phyloP scores from a whole-genome alignment of 2,888 invertebrate species.

The Liodrosophila aerea region DNA sequence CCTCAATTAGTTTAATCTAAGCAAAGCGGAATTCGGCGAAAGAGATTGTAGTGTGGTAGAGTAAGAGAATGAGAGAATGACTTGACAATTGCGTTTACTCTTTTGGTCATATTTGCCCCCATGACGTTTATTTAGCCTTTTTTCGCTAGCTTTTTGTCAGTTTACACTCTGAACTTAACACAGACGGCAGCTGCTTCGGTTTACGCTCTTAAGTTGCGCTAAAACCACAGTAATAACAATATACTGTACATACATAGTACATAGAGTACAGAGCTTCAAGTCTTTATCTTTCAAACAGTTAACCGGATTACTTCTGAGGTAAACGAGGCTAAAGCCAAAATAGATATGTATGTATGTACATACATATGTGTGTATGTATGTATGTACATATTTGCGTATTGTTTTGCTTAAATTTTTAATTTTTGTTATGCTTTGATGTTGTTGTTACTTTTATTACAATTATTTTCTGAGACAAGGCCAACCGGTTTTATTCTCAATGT shows the following conservation, averaged over 20 bases:
- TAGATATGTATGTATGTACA: conserved; percentile 3
- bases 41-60: neutral
- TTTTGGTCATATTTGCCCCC: neutral
- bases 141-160: conserved; percentile 15
- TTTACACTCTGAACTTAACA: conserved; percentile 31
- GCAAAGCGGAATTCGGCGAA: no score
- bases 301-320: no score
- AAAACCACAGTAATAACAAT: no score
- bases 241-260: no score
- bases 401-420: conserved; percentile 1
- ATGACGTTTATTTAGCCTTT: neutral
- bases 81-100: neutral
- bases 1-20: no score
- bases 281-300: no score
- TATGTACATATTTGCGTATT: conserved; percentile 13
- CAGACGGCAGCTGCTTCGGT: conserved; percentile 10
- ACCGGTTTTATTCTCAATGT: conserved; percentile 34
- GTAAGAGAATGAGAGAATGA: conserved; percentile 6
- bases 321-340: no score
- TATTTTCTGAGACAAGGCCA: conserved; percentile 40
- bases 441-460: conserved; percentile 6
- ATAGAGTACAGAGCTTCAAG: no score
- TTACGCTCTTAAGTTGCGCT: conserved; percentile 1
- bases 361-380: conserved; percentile 1
- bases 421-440: conserved; percentile 9